phyloP scores from a whole-genome alignment of 2,797 vertebrate species.

The Anguilla anguilla region DNA sequence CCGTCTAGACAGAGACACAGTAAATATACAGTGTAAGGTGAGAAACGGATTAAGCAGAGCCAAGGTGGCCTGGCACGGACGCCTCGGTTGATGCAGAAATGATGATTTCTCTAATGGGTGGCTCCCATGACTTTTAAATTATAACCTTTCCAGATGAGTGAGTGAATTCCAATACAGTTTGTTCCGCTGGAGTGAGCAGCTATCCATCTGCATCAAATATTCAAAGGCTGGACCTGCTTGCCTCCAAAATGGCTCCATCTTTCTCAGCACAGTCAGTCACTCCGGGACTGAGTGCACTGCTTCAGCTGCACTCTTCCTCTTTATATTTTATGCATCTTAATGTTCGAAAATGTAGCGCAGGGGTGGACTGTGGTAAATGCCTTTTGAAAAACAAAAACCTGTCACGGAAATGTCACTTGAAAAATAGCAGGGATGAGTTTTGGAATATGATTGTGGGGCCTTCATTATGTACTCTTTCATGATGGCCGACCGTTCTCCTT shows the following conservation, averaged over 20 bases:
- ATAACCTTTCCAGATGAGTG: conserved; percentile 74
- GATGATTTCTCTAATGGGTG: conserved; percentile 63
- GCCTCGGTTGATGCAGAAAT: conserved; percentile 62
- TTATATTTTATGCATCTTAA: conserved; percentile 22
- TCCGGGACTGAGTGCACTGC: conserved; percentile 24
- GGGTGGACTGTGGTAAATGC: background rate
- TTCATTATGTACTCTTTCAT: background rate
- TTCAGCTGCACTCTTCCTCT: background rate
- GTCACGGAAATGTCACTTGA: conserved; percentile 21
- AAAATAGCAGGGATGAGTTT: conserved; percentile 36
- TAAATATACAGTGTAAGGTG: background rate
- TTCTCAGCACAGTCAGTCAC: conserved; percentile 51
- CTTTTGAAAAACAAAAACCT: conserved; percentile 8
- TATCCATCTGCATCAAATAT: conserved; percentile 81
- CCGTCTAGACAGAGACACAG: background rate
- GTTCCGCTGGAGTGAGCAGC: conserved; percentile 78
- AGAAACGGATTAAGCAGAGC: conserved; percentile 7
- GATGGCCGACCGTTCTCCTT: conserved; percentile 44
- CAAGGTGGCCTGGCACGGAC: conserved; percentile 35
- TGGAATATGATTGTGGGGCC: background rate
- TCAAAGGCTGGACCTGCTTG: conserved; percentile 72
- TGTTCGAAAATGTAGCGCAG: background rate
- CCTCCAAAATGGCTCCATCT: conserved; percentile 61
- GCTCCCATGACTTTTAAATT: conserved; percentile 66
- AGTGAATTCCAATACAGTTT: conserved; percentile 75